A percentile compares a stretch with the other conserved stretches of the same genome.
phyloP scores from a whole-genome alignment of 2,888 invertebrate genomes.

The Scaptodrosophila latifasciaeformis region DNA sequence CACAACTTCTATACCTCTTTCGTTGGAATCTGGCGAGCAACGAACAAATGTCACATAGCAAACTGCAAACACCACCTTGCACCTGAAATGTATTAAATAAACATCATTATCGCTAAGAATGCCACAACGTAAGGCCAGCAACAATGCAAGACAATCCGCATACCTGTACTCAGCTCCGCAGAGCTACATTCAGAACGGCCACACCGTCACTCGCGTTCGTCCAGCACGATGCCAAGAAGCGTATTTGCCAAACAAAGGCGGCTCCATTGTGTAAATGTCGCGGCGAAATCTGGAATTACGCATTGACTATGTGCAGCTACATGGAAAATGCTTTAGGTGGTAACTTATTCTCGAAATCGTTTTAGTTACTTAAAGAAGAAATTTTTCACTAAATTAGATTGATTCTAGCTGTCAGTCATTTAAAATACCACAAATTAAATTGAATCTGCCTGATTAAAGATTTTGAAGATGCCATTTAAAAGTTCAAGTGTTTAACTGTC shows the following conservation, averaged over 20 bases:
- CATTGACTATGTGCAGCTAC: too few relatives aligned
- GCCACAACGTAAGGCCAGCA: constrained; percentile 27
- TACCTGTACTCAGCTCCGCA: background rate
- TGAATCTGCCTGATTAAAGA: too few relatives aligned
- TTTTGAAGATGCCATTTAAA: too few relatives aligned
- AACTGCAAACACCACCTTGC: constrained; percentile 57
- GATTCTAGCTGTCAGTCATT: too few relatives aligned
- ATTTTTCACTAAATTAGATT: too few relatives aligned
- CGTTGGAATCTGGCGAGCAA: too few relatives aligned
- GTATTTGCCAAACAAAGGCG: constrained; percentile 61
- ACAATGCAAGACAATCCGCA: background rate
- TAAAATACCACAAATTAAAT: too few relatives aligned
- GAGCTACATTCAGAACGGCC: constrained; percentile 24
- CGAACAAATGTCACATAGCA: constrained; percentile 54
- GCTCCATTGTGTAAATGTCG: constrained; percentile 45
- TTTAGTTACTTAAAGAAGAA: too few relatives aligned
- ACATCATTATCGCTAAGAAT: constrained; percentile 66
- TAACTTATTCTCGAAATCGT: too few relatives aligned
- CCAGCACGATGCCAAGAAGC: constrained; percentile 9
- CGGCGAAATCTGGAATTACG: too few relatives aligned
- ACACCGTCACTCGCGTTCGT: too few relatives aligned
- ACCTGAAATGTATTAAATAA: constrained; percentile 69
- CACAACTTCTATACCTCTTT: background rate
- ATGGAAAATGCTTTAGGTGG: constrained; percentile 37
- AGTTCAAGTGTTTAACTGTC: too few relatives aligned